Conservation (phyloP, 2,888 invertebrate genomes). For the Zootermopsis nevadensis region DNA sequence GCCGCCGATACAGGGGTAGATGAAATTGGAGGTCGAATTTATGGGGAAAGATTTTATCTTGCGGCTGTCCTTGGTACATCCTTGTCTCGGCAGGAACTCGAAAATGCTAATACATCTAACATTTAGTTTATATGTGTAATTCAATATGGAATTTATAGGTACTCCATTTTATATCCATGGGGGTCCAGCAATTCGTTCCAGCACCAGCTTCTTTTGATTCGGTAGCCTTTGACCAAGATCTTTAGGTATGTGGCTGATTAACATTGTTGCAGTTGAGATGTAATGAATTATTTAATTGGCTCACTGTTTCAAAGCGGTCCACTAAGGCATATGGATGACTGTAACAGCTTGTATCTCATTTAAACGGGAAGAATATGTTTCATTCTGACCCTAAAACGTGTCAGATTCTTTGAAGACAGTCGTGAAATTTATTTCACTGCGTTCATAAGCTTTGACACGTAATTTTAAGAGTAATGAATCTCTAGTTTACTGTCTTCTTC, state of each 20-base stretch:
- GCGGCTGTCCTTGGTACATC: neutral
- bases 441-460: too few species aligned
- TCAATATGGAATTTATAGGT: neutral
- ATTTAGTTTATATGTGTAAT: slow-evolving; percentile 1
- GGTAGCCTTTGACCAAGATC: neutral
- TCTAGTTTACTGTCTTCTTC: too few species aligned
- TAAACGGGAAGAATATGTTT: too few species aligned
- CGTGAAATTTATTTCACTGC: too few species aligned
- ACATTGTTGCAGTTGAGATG: neutral
- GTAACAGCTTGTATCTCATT: too few species aligned
- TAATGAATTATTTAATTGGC: neutral
- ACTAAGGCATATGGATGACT: too few species aligned
- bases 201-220: neutral
- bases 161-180: neutral
- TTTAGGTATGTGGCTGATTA: neutral
- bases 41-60: neutral
- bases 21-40: slow-evolving; percentile 3
- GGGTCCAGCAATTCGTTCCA: too few species aligned
- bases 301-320: neutral
- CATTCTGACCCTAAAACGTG: neutral
- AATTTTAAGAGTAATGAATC: too few species aligned
- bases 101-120: neutral
- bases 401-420: neutral
- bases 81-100: neutral
- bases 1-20: neutral